phyloP scores from a whole-genome alignment of 2,888 invertebrate genomes.

The Tanytarsus gracilentus region DNA sequence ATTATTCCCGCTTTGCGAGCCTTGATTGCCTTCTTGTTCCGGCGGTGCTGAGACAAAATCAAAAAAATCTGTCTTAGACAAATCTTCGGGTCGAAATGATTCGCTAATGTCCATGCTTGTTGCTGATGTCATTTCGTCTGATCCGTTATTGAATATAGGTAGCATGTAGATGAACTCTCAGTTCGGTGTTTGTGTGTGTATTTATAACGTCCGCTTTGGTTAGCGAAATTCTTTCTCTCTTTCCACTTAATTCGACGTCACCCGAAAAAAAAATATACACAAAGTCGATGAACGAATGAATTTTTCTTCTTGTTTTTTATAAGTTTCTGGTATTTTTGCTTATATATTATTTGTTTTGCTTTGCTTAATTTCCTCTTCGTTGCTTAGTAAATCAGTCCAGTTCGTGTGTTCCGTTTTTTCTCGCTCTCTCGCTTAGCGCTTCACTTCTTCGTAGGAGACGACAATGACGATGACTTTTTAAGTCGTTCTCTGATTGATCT shows the following conservation, averaged over 20 bases:
- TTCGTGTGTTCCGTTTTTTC: not conserved
- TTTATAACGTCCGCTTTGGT: slow-evolving; percentile 3
- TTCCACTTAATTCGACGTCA: not conserved
- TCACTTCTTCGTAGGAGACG: not conserved
- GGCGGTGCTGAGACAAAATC: slow-evolving; percentile 75
- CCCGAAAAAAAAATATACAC: too few relatives aligned
- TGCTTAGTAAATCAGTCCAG: not conserved
- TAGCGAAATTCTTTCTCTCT: not conserved
- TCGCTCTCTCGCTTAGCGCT: too few relatives aligned
- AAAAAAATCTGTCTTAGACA: slow-evolving; percentile 81
- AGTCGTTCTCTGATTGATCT: slow-evolving; percentile 18
- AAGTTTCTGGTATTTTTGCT: not conserved
- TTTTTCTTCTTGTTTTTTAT: slow-evolving; percentile 5
- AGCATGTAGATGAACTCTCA: slow-evolving; percentile 6
- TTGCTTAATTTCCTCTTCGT: not conserved
- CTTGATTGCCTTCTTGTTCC: slow-evolving; percentile 14
- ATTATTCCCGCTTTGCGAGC: not conserved
- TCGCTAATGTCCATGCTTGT: slow-evolving; percentile 73
- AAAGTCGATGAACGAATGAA: slow-evolving; percentile 20
- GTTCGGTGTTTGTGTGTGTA: not conserved
- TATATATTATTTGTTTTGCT: slow-evolving; percentile 3
- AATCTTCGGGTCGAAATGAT: slow-evolving; percentile 67
- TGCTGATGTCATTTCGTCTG: slow-evolving; percentile 32
- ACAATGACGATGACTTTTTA: slow-evolving; percentile 11
- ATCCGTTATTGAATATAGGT: slow-evolving; percentile 22